Percentiles rank a stretch among this genome's conserved stretches.
phyloP scores from a whole-genome alignment of 2,888 invertebrate genomes.

The Phengaris alcon region DNA sequence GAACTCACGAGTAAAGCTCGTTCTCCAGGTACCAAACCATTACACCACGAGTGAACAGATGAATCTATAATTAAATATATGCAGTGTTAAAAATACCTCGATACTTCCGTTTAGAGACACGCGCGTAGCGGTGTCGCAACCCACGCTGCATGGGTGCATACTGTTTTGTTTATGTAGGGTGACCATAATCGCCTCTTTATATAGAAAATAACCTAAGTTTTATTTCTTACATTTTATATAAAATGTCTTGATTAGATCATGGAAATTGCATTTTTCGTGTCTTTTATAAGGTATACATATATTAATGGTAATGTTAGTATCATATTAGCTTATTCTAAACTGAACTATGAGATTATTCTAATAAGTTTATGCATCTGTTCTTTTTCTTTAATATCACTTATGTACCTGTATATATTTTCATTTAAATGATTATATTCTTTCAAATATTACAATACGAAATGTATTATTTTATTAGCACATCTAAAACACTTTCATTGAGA shows the following conservation, averaged over 20 bases:
- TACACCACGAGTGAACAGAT: neutral
- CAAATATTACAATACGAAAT: no score
- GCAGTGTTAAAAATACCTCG: constrained; percentile 26
- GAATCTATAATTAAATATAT: constrained; percentile 23
- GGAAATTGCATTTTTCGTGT: no score
- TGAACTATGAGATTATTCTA: no score
- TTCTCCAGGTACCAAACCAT: neutral
- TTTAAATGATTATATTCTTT: no score
- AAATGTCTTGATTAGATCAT: no score
- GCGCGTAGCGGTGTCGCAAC: constrained; percentile 8
- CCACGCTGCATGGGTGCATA: constrained; percentile 28
- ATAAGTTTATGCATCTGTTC: no score
- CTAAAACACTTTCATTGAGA: neutral
- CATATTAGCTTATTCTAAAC: no score
- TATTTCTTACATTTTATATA: neutral
- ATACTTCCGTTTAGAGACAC: constrained; percentile 21
- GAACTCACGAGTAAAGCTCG: no score
- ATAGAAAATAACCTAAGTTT: neutral
- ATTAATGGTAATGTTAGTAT: no score
- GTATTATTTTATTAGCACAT: neutral
- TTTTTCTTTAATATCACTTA: no score
- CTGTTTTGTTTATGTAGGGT: constrained; percentile 25
- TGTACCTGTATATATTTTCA: no score
- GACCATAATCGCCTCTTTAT: neutral
- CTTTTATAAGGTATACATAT: no score